Conservation (phyloP, 1,140 invertebrate species). For the Drosophila nigromelanica region DNA sequence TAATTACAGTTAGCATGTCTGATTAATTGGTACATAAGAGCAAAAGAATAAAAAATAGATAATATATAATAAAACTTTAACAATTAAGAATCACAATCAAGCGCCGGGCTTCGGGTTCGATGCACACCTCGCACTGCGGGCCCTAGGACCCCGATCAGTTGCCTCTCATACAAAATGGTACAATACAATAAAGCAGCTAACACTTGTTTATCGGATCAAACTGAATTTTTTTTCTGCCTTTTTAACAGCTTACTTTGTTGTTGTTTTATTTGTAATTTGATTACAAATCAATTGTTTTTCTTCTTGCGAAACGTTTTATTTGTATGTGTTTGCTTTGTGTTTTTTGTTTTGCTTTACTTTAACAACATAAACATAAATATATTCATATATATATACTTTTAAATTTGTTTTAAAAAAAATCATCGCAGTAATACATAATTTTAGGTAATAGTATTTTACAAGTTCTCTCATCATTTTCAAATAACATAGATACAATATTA, state of each 20-base stretch:
- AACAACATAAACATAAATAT: constrained; percentile 80
- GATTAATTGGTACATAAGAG: constrained; percentile 12
- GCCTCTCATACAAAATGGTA: constrained; percentile 12
- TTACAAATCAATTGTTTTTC: constrained; percentile 68
- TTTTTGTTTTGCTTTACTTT: constrained; percentile 56
- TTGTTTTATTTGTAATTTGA: constrained; percentile 71
- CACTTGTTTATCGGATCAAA: constrained; percentile 15
- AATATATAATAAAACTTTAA: constrained; percentile 22
- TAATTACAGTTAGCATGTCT: constrained; percentile 15
- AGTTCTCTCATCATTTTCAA: constrained; percentile 56
- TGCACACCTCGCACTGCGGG: background rate
- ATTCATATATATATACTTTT: constrained; percentile 56
- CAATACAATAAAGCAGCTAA: constrained; percentile 19
- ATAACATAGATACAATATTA: constrained; percentile 71
- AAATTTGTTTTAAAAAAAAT: constrained; percentile 66
- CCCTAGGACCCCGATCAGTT: background rate
- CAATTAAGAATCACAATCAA: constrained; percentile 33
- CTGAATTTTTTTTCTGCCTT: constrained; percentile 27
- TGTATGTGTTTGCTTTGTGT: constrained; percentile 23
- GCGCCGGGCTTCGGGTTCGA: background rate
- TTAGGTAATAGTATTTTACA: constrained; percentile 78
- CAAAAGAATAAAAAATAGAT: background rate
- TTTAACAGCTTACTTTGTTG: constrained; percentile 56
- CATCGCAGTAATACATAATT: constrained; percentile 67
- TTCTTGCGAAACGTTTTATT: constrained; percentile 28